These are phyloP conservation scores for Mesorhabditis sp. DNA, from an alignment of 2,888 invertebrate genomes.

Conservation along the genomic window DNA sequence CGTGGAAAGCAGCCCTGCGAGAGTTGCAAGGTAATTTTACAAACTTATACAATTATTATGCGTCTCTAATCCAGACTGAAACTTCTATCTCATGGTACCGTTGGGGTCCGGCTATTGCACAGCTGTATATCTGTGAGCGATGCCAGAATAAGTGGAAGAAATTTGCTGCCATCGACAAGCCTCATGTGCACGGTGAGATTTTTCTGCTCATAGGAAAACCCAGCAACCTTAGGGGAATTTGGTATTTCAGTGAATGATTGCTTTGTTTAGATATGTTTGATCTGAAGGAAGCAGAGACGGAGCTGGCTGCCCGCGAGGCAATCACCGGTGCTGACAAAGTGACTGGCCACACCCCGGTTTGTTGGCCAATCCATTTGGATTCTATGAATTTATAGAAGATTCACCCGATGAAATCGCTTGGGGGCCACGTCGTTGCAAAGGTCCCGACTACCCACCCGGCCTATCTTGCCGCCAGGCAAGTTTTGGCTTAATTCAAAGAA, in stretches of 20 bases:
- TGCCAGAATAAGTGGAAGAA: slow-evolving; percentile 99
- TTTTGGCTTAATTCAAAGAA: background rate
- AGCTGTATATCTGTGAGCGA: slow-evolving; percentile 82
- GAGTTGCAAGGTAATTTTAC: slow-evolving; percentile 66
- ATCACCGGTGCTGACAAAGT: background rate
- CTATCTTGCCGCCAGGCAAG: background rate
- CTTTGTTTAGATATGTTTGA: background rate
- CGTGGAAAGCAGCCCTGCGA: slow-evolving; percentile 68
- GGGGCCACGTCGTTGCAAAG: background rate
- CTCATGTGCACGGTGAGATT: slow-evolving; percentile 36
- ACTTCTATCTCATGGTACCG: slow-evolving; percentile 85
- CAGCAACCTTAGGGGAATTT: too few species aligned
- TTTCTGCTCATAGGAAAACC: too few species aligned
- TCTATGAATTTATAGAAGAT: background rate
- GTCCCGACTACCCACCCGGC: slow-evolving; percentile 2
- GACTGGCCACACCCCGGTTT: too few species aligned
- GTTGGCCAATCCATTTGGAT: too few species aligned
- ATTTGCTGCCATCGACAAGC: slow-evolving; percentile 83
- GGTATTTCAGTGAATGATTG: too few species aligned
- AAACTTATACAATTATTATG: slow-evolving; percentile 5
- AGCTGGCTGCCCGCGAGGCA: background rate
- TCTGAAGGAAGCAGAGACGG: background rate
- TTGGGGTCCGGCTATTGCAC: slow-evolving; percentile 89
- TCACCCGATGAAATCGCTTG: background rate
- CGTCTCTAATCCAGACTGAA: slow-evolving; percentile 35